These are phyloP conservation scores for Myodes glareolus DNA, from an alignment of 2,113 vertebrate species.

Conservation along the genomic window DNA sequence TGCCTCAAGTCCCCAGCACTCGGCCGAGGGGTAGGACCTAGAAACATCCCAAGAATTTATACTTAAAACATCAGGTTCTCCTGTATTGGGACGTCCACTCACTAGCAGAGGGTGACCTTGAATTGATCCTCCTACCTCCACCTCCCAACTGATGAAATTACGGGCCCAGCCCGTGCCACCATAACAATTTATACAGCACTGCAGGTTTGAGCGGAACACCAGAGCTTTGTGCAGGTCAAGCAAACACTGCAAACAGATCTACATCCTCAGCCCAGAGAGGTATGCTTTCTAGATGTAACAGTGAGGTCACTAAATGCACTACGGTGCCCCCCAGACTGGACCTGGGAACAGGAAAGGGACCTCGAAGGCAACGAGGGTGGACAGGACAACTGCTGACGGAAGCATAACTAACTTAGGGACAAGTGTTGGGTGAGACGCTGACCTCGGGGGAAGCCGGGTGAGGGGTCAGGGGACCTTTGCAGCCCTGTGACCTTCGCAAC, in stretches of 20 bases:
- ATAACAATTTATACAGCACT: fast-evolving
- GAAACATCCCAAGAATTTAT: background rate
- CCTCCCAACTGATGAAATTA: background rate
- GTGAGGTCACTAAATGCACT: background rate
- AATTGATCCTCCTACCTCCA: background rate
- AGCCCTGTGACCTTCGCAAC: background rate
- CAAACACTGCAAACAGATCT: background rate
- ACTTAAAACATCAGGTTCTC: background rate
- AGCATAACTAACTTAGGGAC: background rate
- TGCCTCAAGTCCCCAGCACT: background rate
- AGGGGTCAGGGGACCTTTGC: fast-evolving
- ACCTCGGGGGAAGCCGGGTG: fast-evolving
- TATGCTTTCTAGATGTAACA: background rate
- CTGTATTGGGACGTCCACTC: background rate
- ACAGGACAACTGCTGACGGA: background rate
- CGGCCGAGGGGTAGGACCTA: fast-evolving
- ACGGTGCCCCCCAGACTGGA: fast-evolving
- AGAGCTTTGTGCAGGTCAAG: background rate
- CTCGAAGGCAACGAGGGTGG: no score
- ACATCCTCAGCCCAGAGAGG: no score
- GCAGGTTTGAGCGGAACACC: background rate
- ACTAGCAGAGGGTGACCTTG: background rate
- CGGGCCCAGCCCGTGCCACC: no score
- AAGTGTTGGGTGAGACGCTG: background rate
- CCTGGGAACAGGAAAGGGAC: background rate